Evolutionary conservation across 2,113 vertebrate species (phyloP).

Genomic region (Piprites chloris): DNA sequence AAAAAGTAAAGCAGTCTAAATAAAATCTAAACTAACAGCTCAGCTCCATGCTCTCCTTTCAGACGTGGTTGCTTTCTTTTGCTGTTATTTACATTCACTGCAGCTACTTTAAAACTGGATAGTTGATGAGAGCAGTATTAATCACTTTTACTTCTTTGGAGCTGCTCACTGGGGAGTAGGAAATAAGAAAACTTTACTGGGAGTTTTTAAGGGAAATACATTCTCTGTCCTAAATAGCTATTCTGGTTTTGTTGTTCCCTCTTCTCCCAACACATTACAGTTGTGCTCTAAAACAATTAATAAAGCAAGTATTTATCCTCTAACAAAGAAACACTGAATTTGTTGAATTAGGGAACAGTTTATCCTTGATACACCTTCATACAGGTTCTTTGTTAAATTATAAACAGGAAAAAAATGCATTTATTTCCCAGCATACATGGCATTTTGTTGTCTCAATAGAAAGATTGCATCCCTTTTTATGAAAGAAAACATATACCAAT

Average conservation of each 20-base stretch:
- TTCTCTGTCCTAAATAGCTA: not conserved
- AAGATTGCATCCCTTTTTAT: not conserved
- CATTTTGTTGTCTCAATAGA: not conserved
- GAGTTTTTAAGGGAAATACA: not conserved
- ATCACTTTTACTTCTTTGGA: not conserved
- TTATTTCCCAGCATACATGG: not conserved
- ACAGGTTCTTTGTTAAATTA: not conserved
- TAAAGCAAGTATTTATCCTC: not conserved
- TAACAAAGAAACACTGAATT: not conserved
- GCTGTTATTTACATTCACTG: not conserved
- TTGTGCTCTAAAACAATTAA: not conserved
- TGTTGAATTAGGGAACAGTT: not conserved
- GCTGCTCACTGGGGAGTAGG: not conserved
- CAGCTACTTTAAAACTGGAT: not conserved
- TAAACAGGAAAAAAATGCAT: not conserved
- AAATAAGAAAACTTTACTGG: not conserved
- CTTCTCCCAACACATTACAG: not conserved
- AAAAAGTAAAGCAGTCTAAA: not conserved
- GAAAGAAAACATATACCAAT: not conserved
- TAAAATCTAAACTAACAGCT: not conserved
- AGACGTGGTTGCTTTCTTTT: not conserved
- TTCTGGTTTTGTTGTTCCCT: not conserved
- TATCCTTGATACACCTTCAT: not conserved
- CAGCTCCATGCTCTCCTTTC: not conserved
- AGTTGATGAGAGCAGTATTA: not conserved